These are phyloP conservation scores for Smutsia temminckii DNA, from an alignment of 2,797 vertebrate species.

Conservation along the genomic window DNA sequence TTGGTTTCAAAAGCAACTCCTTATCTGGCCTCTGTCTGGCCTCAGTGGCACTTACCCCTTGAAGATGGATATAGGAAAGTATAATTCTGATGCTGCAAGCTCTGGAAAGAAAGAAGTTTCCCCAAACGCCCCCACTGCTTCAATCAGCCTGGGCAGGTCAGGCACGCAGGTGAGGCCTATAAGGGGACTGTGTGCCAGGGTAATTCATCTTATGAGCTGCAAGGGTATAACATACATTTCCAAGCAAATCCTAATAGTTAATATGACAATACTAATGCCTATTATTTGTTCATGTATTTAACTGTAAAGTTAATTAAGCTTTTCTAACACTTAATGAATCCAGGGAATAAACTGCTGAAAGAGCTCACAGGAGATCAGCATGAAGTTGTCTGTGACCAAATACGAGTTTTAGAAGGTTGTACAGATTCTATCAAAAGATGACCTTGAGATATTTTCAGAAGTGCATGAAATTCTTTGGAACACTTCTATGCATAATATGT, in stretches of 20 bases:
- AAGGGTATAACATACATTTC: background rate
- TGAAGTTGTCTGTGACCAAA: background rate
- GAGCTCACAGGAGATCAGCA: background rate
- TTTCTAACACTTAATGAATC: background rate
- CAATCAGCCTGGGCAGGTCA: background rate
- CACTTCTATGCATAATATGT: background rate
- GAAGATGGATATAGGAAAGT: background rate
- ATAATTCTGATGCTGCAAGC: background rate
- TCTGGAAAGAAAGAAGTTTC: background rate
- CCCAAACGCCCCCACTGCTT: background rate
- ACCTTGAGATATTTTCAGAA: background rate
- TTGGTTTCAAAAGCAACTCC: background rate
- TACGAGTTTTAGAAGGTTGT: background rate
- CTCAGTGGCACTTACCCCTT: background rate
- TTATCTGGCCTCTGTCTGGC: background rate
- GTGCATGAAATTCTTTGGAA: background rate
- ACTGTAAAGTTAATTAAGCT: background rate
- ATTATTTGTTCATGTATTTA: background rate
- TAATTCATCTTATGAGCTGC: background rate
- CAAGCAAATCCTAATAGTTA: background rate
- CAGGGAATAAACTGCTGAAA: background rate
- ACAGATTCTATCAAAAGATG: background rate
- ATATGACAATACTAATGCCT: background rate
- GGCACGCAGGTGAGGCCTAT: background rate
- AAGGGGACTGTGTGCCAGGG: background rate